Conservation (phyloP, 2,797 vertebrate species). For the Onychomys arenicola region DNA sequence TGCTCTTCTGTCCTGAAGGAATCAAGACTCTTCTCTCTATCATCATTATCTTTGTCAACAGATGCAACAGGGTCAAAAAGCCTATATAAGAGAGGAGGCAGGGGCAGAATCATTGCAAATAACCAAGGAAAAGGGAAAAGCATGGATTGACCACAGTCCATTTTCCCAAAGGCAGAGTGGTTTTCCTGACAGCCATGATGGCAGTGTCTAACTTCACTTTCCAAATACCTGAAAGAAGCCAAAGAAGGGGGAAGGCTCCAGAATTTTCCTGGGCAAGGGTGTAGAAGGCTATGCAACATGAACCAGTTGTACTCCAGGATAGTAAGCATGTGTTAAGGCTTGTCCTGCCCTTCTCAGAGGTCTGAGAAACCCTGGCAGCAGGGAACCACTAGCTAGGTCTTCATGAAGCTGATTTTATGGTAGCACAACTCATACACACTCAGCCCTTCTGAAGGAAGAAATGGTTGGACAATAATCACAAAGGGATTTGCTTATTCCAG, state of each 20-base stretch:
- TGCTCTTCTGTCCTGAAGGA: not conserved
- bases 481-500: not conserved
- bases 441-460: not conserved
- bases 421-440: not conserved
- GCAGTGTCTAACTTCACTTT: not conserved
- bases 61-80: not conserved
- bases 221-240: not conserved
- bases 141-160: not conserved
- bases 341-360: not conserved
- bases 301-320: not conserved
- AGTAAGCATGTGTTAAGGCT: not conserved
- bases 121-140: not conserved
- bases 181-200: not conserved
- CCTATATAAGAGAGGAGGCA: not conserved
- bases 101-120: not conserved
- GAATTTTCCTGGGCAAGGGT: not conserved
- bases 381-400: not conserved
- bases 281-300: not conserved
- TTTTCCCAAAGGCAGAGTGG: not conserved
- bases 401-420: not conserved
- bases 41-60: not conserved
- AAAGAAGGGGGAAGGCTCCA: not conserved
- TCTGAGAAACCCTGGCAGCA: not conserved
- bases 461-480: not conserved
- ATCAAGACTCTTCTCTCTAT: not conserved